Conservation (phyloP, 2,888 invertebrate species). For the Epirrhoe alternata region DNA sequence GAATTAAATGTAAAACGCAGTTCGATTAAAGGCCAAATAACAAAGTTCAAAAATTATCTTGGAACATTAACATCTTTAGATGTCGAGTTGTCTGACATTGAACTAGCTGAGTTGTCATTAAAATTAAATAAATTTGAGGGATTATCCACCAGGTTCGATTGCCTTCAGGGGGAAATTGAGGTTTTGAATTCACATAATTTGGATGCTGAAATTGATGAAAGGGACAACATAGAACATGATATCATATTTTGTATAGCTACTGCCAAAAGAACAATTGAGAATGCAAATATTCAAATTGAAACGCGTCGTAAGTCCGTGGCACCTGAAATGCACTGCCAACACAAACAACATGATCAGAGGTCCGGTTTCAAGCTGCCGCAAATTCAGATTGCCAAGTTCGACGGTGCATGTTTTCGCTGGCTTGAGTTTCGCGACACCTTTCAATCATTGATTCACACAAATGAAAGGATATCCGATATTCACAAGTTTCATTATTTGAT, state of each 20-base stretch:
- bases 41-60: no score
- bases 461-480: neutral
- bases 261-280: neutral
- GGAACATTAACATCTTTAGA: neutral
- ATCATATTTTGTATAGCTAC: neutral
- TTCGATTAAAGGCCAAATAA: neutral
- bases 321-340: neutral
- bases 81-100: neutral
- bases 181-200: neutral
- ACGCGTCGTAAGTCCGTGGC: neutral
- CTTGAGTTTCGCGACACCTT: conserved; percentile 23
- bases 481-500: conserved; percentile 8
- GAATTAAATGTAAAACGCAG: neutral
- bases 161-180: neutral
- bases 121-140: neutral
- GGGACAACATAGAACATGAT: neutral
- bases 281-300: neutral
- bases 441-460: conserved; percentile 23
- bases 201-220: neutral
- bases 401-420: neutral
- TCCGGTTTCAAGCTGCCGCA: neutral
- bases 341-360: neutral
- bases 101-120: neutral
- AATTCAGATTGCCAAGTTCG: neutral
- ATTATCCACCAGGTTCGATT: neutral